These are phyloP conservation scores for Volucella inflata DNA, from an alignment of 2,888 invertebrate species.

Conservation along the genomic window DNA sequence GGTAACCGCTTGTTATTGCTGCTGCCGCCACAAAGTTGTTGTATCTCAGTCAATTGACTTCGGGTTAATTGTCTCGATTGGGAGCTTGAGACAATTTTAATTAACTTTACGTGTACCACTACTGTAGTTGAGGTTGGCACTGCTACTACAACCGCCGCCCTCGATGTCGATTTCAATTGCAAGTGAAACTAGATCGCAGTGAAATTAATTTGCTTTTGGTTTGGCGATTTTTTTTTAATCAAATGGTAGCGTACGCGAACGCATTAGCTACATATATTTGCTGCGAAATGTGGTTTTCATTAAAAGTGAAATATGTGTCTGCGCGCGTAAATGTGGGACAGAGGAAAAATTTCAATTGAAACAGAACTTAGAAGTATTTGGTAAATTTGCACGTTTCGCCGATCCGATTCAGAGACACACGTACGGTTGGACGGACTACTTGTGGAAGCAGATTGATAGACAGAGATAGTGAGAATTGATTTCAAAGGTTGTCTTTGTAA, in stretches of 20 bases:
- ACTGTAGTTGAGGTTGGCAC: too few relatives aligned
- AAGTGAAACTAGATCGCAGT: constrained; percentile 64
- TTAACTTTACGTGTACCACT: constrained; percentile 60
- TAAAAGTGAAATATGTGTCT: constrained; percentile 48
- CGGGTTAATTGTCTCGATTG: constrained; percentile 73
- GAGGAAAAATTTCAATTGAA: constrained; percentile 17
- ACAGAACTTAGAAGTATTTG: constrained; percentile 2
- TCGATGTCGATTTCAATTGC: constrained; percentile 22
- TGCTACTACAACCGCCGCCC: constrained; percentile 3
- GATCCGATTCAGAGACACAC: too few relatives aligned
- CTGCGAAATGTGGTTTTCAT: constrained; percentile 55
- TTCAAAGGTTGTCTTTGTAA: too few relatives aligned
- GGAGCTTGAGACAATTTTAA: constrained; percentile 67
- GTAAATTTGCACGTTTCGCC: constrained; percentile 7
- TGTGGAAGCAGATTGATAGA: constrained; percentile 5
- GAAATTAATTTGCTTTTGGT: constrained; percentile 64
- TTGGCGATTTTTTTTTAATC: constrained; percentile 34
- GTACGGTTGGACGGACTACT: neutral
- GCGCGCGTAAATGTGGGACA: constrained; percentile 47
- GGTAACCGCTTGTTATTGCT: neutral
- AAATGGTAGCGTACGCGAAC: constrained; percentile 22
- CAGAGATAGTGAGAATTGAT: too few relatives aligned
- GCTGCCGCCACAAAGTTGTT: neutral
- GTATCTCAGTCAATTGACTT: constrained; percentile 68
- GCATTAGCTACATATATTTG: constrained; percentile 10